Conservation (phyloP, 2,888 invertebrate genomes). For the Polydesmus complanatus region DNA sequence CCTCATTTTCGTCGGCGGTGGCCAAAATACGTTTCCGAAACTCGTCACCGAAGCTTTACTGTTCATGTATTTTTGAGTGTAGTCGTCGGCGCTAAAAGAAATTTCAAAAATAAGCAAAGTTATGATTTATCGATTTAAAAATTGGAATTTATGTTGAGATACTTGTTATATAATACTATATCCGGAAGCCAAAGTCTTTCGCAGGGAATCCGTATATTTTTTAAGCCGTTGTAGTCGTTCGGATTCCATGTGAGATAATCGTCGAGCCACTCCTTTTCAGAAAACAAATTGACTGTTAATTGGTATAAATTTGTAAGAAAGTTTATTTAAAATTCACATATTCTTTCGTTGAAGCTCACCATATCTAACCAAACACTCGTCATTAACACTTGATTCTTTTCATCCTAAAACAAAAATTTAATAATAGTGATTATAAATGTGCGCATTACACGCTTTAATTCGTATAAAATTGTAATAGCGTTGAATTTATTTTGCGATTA, state of each 20-base stretch:
- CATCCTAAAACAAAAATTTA: conserved; percentile 32
- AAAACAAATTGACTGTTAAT: background rate
- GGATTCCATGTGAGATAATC: conserved; percentile 58
- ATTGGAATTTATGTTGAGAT: no score
- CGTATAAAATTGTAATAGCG: no score
- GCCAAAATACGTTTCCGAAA: conserved; percentile 42
- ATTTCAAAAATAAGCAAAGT: conserved; percentile 7
- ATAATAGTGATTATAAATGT: no score
- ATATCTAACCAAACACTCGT: conserved; percentile 40
- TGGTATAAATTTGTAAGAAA: background rate
- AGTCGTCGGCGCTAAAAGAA: conserved; percentile 39
- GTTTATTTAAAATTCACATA: background rate
- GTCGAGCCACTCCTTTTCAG: conserved; percentile 47
- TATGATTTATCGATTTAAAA: no score
- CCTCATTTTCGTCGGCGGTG: conserved; percentile 42
- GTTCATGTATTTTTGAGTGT: conserved; percentile 42
- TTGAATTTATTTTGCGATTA: no score
- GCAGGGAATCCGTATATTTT: conserved; percentile 48
- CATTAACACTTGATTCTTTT: conserved; percentile 37
- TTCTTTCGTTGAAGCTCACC: conserved; percentile 25
- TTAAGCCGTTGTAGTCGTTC: conserved; percentile 47
- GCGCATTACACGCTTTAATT: no score
- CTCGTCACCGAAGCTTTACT: conserved; percentile 40
- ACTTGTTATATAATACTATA: conserved; percentile 58
- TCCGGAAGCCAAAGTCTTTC: conserved; percentile 61